These are phyloP conservation scores for Oryzias dopingdopingensis DNA, from an alignment of 2,797 vertebrate species.

Conservation along the genomic window DNA sequence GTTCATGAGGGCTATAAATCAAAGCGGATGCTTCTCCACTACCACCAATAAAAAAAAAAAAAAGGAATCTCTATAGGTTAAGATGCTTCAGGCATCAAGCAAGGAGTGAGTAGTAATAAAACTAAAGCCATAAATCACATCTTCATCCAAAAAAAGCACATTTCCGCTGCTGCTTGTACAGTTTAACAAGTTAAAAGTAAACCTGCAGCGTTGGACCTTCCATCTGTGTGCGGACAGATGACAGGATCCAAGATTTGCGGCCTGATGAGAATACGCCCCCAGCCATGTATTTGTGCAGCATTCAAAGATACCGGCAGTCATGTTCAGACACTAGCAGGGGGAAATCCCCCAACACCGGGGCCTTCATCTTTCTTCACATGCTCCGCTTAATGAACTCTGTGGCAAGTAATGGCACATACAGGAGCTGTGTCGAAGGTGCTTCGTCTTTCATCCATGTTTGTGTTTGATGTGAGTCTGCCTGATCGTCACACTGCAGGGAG, in stretches of 20 bases:
- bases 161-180: conserved; percentile 71
- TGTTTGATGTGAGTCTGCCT: conserved; percentile 64
- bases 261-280: conserved; percentile 68
- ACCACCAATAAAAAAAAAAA: background rate
- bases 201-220: conserved; percentile 57
- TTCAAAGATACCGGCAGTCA: conserved; percentile 74
- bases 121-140: conserved; percentile 77
- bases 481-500: conserved; percentile 57
- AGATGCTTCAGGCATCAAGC: conserved; percentile 64
- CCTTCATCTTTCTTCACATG: conserved; percentile 67
- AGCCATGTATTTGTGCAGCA: conserved; percentile 72
- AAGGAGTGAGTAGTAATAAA: conserved; percentile 74
- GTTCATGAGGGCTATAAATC: conserved; percentile 65
- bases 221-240: conserved; percentile 71
- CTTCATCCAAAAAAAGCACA: conserved; percentile 76
- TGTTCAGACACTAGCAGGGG: conserved; percentile 78
- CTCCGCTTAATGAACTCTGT: conserved; percentile 67
- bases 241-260: conserved; percentile 77
- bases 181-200: conserved; percentile 72
- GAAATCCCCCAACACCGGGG: conserved; percentile 69
- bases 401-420: conserved; percentile 73
- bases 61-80: conserved; percentile 55
- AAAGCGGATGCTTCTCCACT: conserved; percentile 77
- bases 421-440: conserved; percentile 61
- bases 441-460: conserved; percentile 64